Base-by-base conservation (phyloP, 1,140 invertebrate genomes). In the Aculops lycopersici region DNA sequence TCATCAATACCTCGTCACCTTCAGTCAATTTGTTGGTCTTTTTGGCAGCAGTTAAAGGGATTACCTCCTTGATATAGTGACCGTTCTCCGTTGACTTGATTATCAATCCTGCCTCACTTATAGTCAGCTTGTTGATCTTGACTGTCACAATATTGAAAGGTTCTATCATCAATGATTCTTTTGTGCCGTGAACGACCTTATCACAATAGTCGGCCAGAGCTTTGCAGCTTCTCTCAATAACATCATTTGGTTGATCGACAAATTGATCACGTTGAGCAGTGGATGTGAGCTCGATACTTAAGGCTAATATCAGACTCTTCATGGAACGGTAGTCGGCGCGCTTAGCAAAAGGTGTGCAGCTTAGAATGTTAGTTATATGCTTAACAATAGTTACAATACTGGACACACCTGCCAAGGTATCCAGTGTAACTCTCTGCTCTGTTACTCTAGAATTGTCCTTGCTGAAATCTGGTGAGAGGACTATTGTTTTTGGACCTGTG, bases 151-250 rank as follows among this genome's bases (percentile, higher is more conserved):
- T 59, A 15, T 71, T 71, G 4, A 78, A 73, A 8, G 79, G 77
- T 55, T 84, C 77, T 37, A 86, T 61, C 43, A 83, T 68, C 58
- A 83, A 66, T 3, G 80, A 76, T 62, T 88, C 80, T 44, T 66
- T 64, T 41, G 73, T 70, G 48, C 81, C 74, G 53, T 78, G 73
- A 45, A 86, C 74, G 45, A 90, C 71, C 49, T 71, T 69, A 61
- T 88, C 77, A 41, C 78, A 76, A 21, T 79, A 55, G 41, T 68
- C 64, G 5, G 71, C 68, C 21, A 84, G 57, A 48, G 68, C 64
- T 40, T 64, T 60, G 43, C 75, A 77, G 31, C 46, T 50, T 46
- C 52, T 51, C 17, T 52, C 49, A 15, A 62, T 59, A 13, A 69
- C 65, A 36, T 69, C 63, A 40, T 74, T 66, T 12, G 74, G 71